Base-by-base conservation (phyloP, 2,797 vertebrate genomes). In the Onychomys torridus region DNA sequence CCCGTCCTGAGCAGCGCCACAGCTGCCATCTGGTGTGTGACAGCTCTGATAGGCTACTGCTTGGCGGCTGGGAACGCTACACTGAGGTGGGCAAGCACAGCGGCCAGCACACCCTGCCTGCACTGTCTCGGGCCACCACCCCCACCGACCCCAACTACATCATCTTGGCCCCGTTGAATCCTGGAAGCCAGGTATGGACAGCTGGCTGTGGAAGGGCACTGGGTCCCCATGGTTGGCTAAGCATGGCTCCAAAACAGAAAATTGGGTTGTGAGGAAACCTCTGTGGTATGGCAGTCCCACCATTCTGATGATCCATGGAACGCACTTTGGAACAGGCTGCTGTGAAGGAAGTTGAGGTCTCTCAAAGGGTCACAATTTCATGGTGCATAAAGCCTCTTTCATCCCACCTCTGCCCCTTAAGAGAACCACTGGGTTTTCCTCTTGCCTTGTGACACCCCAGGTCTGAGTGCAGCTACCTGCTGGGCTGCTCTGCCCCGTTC, bases 71-170 rank as follows among this genome's bases (percentile, higher is more conserved):
- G 99, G 97, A 99, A 96, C 96, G 98, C 96, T 98, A 98, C 97
- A 98, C 98, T 0, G 98, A 99, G 97, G 77, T 98, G 0, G 98
- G 99, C 95, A 99, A 99, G 92, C 97, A 94, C 2, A 98, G 98
- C 0, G 97, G 98, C 96, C 98, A 96, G 94, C 98, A 73, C 71
- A 99, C 98, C 43, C 96, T 98, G 97, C 98, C 98, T 0, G 82
- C 98, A 0, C 86, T 98, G 71, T 98, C 99, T 93, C 98, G 99
- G 2, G 99, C 99, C 90, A 99, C 99, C 83, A 98, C 99, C 0
- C 97, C 99, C 29, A 98, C 99, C 0, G 99, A 99, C 98, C 99
- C 99, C 98, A 99, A 99, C 99, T 99, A 99, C 98, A 99, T 99
- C 98, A 99, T 99, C 98, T 98, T 99, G 90, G 99, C 99, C 0